Evolutionary conservation across 2,888 invertebrate genomes (phyloP), one percentile per base, ranked within the genome.

Genomic region (Phasia obesa): DNA sequence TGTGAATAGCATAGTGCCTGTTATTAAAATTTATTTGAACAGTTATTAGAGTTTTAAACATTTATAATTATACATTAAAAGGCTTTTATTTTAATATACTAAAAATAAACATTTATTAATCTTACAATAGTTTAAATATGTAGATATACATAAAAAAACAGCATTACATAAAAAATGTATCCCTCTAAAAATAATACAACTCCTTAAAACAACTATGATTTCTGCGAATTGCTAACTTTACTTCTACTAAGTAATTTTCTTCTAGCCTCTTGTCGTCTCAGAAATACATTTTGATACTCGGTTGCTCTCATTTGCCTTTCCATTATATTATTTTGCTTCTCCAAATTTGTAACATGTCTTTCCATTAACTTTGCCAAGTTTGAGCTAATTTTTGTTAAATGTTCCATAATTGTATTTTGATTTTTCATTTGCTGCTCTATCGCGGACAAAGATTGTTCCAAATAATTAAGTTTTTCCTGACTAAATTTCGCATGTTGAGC

Each of bases 341-440:
- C 83, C 21, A 79, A 31, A 21, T 44, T 75, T 15, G 31, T 47
- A 2, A 83, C 78, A 47, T 79, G 78, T 2, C 70, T 49, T 35
- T 83, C 70, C 75, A 83, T 70, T 38, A 83, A 9, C 11, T 44
- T 17, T 5, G 47, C 21, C 17, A 83, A 51, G 19, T 75, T 74
- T 31, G 67, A 25, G n/a, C 75, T 65, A 5, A 79, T 60, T 53
- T 75, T 64, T 4, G 75, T 60, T n/a, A 83, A 47, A 71, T 83
- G 83, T 31, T 75, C 64, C 53, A 83, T 47, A 23, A 83, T 53
- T 38, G 59, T 71, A 79, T 83, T 79, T 59, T 83, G 78, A 42
- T 83, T 78, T 49, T 55, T 74, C 38, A 75, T 71, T 79, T 83
- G 83, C 19, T 53, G 47, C 6, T 71, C 59, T 25, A 83, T 27